These are phyloP conservation scores for Plebejus melissa DNA, from an alignment of 2,888 invertebrate genomes.

Conservation along the genomic window DNA sequence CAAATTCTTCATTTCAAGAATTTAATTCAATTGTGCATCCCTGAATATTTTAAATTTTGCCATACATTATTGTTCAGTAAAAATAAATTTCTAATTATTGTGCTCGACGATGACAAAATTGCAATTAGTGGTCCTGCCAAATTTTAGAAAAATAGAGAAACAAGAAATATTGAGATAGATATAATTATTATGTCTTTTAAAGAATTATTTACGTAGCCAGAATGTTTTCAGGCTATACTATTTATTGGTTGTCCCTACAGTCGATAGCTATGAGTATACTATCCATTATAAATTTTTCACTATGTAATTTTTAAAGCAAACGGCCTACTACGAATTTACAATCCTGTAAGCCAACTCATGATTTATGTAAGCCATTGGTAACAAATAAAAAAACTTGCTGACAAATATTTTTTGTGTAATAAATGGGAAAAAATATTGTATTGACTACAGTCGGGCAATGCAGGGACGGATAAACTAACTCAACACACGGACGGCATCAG, in stretches of 20 bases:
- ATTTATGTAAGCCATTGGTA: background rate
- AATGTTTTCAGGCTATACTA: too few species aligned
- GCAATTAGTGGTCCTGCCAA: background rate
- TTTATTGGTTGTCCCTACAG: background rate
- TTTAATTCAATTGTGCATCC: background rate
- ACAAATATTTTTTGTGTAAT: background rate
- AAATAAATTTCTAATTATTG: background rate
- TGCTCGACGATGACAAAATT: background rate
- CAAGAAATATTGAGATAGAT: background rate
- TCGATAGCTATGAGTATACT: background rate
- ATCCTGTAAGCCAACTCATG: background rate
- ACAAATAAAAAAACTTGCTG: background rate
- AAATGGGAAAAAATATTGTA: background rate
- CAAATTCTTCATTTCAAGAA: background rate
- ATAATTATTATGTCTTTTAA: background rate
- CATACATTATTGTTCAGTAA: background rate
- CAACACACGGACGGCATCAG: background rate
- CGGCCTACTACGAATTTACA: background rate
- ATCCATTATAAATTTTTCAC: background rate
- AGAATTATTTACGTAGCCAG: background rate
- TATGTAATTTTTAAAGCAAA: background rate
- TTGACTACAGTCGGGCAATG: background rate
- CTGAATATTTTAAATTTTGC: background rate
- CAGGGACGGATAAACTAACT: slow-evolving; percentile 11
- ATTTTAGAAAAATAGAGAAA: background rate